Percentiles rank a stretch among this genome's conserved stretches.
phyloP scores from a whole-genome alignment of 2,113 vertebrate species.

The Alaudala cheleensis region DNA sequence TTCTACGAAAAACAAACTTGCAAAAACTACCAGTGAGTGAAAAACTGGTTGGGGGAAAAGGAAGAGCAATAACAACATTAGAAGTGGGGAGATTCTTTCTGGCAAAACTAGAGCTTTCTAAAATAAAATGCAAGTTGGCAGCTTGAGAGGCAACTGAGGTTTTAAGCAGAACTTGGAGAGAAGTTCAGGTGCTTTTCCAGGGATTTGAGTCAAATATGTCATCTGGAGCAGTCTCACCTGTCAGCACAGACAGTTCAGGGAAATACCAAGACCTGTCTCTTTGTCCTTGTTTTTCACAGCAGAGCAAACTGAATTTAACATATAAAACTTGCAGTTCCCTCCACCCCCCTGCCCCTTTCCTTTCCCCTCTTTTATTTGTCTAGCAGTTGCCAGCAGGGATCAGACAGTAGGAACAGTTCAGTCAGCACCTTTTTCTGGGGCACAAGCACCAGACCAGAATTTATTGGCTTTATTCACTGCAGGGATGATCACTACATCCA shows the following conservation, averaged over 20 bases:
- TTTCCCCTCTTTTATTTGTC: slow-evolving; percentile 33
- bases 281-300: not conserved
- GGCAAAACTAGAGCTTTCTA: not conserved
- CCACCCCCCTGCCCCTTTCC: not conserved
- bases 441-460: slow-evolving; percentile 1
- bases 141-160: not conserved
- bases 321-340: not conserved
- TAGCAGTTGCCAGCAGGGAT: slow-evolving; percentile 37
- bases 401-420: slow-evolving; percentile 29
- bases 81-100: not conserved
- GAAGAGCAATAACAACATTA: not conserved
- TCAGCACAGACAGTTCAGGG: not conserved
- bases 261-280: not conserved
- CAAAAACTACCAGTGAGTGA: not conserved
- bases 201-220: slow-evolving; percentile 9
- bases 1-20: not conserved
- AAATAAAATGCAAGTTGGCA: not conserved
- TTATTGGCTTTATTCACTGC: not conserved
- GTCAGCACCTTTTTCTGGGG: slow-evolving; percentile 57
- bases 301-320: not conserved
- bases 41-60: not conserved
- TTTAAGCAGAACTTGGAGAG: slow-evolving; percentile 4
- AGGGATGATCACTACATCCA: not conserved
- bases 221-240: slow-evolving; percentile 18
- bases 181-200: not conserved